Evolutionary conservation across 2,113 vertebrate genomes (phyloP).

Genomic region (Nothocercus julius): DNA sequence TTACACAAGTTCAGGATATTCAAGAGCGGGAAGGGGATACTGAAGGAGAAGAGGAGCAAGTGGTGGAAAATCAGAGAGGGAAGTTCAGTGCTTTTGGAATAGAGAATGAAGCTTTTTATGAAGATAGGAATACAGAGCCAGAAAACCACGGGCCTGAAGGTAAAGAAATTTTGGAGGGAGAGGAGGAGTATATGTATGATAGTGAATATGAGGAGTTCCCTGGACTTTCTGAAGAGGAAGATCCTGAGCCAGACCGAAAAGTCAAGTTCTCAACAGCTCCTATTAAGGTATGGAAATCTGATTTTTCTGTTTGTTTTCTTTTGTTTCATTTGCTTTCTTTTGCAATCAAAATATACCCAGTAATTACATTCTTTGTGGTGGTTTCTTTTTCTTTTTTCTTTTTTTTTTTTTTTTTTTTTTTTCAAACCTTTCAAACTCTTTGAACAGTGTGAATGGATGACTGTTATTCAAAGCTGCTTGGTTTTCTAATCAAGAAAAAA

Average conservation of each 20-base stretch:
- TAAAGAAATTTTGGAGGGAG: conserved; percentile 67
- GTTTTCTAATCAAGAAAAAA: background rate
- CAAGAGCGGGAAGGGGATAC: conserved; percentile 35
- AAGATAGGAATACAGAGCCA: conserved; percentile 81
- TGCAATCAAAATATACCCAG: background rate
- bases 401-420: background rate
- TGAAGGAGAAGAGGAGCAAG: conserved; percentile 65
- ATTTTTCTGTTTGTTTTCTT: background rate
- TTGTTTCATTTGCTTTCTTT: background rate
- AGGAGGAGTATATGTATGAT: conserved; percentile 74
- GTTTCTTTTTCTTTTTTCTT: too few species aligned
- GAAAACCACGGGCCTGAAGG: conserved; percentile 63
- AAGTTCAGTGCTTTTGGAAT: conserved; percentile 81
- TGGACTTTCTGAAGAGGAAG: conserved; percentile 90
- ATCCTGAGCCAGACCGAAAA: conserved; percentile 78
- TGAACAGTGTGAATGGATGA: background rate
- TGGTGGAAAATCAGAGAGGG: conserved; percentile 59
- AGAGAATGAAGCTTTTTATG: conserved; percentile 91
- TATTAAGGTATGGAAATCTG: conserved; percentile 80
- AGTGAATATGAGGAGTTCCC: conserved; percentile 83
- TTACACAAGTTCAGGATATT: background rate
- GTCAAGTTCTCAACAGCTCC: conserved; percentile 89
- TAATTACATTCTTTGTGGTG: background rate
- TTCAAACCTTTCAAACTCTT: background rate
- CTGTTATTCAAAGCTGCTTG: background rate